Evolutionary conservation across 2,113 vertebrate species (phyloP).

Genomic region (Geococcyx californianus): DNA sequence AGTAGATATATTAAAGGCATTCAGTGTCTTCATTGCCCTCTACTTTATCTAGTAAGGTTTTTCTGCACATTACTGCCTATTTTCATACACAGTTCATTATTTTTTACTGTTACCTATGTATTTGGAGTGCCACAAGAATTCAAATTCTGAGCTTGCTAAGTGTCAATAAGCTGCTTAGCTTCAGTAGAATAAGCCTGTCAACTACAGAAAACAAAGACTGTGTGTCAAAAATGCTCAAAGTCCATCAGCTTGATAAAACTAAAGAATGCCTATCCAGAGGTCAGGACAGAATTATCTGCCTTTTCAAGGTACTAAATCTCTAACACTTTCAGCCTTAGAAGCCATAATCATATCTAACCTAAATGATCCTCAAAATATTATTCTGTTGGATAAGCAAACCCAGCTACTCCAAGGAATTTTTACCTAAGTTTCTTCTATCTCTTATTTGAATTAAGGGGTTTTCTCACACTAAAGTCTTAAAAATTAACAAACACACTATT

Average conservation of each 20-base stretch:
- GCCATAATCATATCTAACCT: background rate
- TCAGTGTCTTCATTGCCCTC: background rate
- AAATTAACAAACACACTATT: background rate
- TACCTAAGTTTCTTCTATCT: background rate
- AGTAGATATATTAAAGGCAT: background rate
- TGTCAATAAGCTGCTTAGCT: background rate
- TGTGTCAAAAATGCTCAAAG: background rate
- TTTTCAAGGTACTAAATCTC: background rate
- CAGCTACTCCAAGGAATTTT: background rate
- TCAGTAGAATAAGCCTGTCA: background rate
- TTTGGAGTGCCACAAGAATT: background rate
- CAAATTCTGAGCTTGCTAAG: background rate
- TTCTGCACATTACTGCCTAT: background rate
- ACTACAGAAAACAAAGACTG: background rate
- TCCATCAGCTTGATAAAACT: background rate
- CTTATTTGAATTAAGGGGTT: background rate
- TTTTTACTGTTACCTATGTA: background rate
- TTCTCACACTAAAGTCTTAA: background rate
- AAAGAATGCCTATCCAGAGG: background rate
- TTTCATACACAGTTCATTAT: background rate
- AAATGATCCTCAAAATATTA: background rate
- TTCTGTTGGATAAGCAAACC: background rate
- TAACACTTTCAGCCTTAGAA: background rate
- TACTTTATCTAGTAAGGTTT: background rate
- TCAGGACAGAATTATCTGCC: background rate